Percentiles rank a stretch among this genome's conserved stretches.
phyloP scores from a whole-genome alignment of 2,888 invertebrate genomes.

The Cryptus armator region DNA sequence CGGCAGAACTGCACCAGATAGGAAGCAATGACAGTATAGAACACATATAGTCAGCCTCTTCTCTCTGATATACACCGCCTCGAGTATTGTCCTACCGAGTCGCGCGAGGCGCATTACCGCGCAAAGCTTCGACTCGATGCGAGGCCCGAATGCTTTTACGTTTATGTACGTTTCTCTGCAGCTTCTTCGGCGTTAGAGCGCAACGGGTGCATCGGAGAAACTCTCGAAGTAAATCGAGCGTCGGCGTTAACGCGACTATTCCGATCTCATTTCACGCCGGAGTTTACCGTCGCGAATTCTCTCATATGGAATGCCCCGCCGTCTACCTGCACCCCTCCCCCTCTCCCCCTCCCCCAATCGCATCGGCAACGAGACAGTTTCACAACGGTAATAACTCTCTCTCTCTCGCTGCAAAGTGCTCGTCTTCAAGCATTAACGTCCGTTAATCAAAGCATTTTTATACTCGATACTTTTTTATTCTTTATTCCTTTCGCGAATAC shows the following conservation, averaged over 20 bases:
- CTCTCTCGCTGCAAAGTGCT: no score
- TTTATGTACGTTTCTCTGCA: neutral
- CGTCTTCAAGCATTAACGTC: no score
- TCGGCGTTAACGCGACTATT: conserved; percentile 41
- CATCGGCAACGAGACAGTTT: conserved; percentile 23
- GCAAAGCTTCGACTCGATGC: conserved; percentile 15
- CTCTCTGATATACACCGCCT: conserved; percentile 5
- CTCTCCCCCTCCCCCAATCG: neutral
- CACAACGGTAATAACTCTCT: conserved; percentile 13
- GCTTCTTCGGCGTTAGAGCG: neutral
- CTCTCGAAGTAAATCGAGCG: conserved; percentile 42
- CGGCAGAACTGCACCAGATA: conserved; percentile 27
- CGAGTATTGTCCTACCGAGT: conserved; percentile 23
- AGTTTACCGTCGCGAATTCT: conserved; percentile 24
- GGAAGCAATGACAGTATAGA: neutral
- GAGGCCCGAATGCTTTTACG: conserved; percentile 25
- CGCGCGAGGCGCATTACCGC: conserved; percentile 5
- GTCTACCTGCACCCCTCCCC: no score
- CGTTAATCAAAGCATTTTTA: no score
- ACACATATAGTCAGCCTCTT: conserved; percentile 2
- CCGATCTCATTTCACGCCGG: conserved; percentile 44
- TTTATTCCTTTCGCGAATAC: no score
- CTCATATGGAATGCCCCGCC: neutral
- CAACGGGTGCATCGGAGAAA: conserved; percentile 10
- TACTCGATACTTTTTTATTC: no score